phyloP scores from a whole-genome alignment of 2,888 invertebrate genomes.

The Apoderus coryli region DNA sequence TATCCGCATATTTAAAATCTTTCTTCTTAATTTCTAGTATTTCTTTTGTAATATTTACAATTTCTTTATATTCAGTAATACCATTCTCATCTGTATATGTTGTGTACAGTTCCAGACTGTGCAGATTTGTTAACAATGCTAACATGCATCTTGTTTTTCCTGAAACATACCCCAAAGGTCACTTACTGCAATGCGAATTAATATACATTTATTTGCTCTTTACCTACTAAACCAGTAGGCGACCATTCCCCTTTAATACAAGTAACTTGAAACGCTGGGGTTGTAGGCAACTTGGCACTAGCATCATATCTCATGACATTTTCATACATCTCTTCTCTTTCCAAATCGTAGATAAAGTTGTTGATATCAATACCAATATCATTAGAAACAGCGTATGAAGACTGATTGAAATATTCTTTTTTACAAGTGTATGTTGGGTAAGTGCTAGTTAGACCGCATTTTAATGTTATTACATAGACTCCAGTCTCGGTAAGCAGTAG shows the following conservation, averaged over 20 bases:
- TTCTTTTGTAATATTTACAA: constrained; percentile 24
- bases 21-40: constrained; percentile 20
- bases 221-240: constrained; percentile 21
- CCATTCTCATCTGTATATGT: constrained; percentile 21
- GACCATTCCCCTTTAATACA: constrained; percentile 26
- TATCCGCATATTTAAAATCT: constrained; percentile 19
- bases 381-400: constrained; percentile 19
- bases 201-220: too few relatives aligned
- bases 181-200: too few relatives aligned
- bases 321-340: constrained; percentile 23
- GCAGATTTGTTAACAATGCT: constrained; percentile 24
- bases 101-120: constrained; percentile 25
- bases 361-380: constrained; percentile 23
- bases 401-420: constrained; percentile 20
- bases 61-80: constrained; percentile 19
- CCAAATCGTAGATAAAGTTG: constrained; percentile 20
- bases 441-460: constrained; percentile 20
- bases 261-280: constrained; percentile 16
- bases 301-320: constrained; percentile 21
- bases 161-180: too few relatives aligned
- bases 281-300: constrained; percentile 20
- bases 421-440: constrained; percentile 20
- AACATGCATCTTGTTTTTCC: constrained; percentile 20
- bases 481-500: constrained; percentile 24
- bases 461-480: constrained; percentile 24